These are phyloP conservation scores for Punctoribates punctum DNA, from an alignment of 2,888 invertebrate genomes.

Conservation along the genomic window DNA sequence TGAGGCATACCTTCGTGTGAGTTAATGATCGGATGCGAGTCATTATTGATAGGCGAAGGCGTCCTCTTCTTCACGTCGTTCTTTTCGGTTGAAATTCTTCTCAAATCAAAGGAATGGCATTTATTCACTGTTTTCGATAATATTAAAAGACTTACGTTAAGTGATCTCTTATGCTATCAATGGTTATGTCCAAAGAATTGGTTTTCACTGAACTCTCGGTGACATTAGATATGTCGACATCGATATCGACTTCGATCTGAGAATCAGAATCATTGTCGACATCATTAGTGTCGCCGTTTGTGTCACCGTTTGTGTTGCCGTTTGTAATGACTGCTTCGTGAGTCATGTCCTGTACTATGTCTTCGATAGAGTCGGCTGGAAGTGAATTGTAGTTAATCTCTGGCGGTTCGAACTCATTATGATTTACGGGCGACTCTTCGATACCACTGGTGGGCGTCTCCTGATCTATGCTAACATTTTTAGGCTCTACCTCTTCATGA, in stretches of 20 bases:
- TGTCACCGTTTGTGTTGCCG: constrained; percentile 4
- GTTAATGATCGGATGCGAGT: constrained; percentile 17
- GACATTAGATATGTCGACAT: neutral
- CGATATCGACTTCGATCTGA: neutral
- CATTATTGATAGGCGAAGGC: neutral
- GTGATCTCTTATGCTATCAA: constrained; percentile 48
- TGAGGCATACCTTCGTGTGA: constrained; percentile 29
- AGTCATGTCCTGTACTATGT: neutral
- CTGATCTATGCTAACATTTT: neutral
- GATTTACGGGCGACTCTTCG: constrained; percentile 17
- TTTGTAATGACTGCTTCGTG: too few relatives aligned
- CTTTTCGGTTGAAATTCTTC: neutral
- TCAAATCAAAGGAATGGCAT: neutral
- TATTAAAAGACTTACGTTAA: constrained; percentile 42
- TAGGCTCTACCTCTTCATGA: neutral
- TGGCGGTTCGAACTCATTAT: neutral
- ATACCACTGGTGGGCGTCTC: neutral
- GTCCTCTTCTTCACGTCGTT: neutral
- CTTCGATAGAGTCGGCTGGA: too few relatives aligned
- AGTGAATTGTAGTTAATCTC: neutral
- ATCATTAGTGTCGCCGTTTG: neutral
- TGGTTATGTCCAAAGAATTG: constrained; percentile 45
- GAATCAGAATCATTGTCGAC: constrained; percentile 30
- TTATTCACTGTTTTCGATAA: neutral
- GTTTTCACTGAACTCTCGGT: constrained; percentile 1